Evolutionary conservation across 2,888 invertebrate genomes (phyloP).

Genomic region (Cinara cedri): DNA sequence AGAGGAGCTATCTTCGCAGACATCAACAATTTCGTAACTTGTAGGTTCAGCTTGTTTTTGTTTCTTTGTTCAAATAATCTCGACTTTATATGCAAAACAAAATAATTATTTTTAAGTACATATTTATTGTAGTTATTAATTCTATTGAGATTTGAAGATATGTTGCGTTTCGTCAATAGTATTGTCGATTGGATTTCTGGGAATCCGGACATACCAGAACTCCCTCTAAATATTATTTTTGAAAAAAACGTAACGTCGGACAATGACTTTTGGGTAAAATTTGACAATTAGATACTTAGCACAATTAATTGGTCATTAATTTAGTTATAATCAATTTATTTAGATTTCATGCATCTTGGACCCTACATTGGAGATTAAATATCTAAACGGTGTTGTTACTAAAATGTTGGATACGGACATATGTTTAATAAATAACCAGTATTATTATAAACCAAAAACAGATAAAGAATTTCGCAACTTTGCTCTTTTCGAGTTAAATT

Average conservation of each 20-base stretch:
- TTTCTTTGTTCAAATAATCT: no score
- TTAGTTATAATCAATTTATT: neutral
- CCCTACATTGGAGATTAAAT: conserved; percentile 28
- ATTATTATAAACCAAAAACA: conserved; percentile 41
- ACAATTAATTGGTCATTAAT: no score
- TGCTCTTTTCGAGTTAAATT: conserved; percentile 4
- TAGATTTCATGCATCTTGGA: conserved; percentile 43
- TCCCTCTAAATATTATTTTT: conserved; percentile 15
- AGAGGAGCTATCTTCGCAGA: no score
- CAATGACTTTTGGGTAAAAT: conserved; percentile 44
- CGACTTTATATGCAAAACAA: no score
- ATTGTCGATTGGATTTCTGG: conserved; percentile 22
- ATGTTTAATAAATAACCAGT: conserved; percentile 21
- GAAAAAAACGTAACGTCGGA: conserved; percentile 39
- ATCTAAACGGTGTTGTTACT: conserved; percentile 33
- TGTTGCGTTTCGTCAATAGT: no score
- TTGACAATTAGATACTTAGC: neutral
- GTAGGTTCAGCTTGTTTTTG: no score
- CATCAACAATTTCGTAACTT: no score
- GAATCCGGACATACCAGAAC: neutral
- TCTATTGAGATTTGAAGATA: no score
- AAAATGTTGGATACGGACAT: conserved; percentile 34
- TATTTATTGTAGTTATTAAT: no score
- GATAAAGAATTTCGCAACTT: conserved; percentile 47
- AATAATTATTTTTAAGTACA: no score